These are phyloP conservation scores for Nyctibius bracteatus DNA, from an alignment of 2,113 vertebrate genomes.

Conservation along the genomic window DNA sequence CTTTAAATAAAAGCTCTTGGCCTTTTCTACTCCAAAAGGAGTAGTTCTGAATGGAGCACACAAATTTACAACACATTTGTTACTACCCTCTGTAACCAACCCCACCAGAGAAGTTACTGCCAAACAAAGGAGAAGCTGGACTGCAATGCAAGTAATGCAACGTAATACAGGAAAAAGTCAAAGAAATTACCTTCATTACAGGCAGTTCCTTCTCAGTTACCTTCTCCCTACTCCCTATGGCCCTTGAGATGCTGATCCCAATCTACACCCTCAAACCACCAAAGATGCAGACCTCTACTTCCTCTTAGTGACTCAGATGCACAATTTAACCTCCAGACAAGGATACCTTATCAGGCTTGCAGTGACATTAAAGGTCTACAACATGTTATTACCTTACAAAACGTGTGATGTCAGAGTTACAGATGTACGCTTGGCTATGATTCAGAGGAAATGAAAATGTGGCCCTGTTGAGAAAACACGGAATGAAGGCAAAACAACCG, in stretches of 20 bases:
- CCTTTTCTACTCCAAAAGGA: background rate
- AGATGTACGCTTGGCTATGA: background rate
- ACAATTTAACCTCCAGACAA: background rate
- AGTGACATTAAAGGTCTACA: background rate
- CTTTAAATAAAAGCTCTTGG: background rate
- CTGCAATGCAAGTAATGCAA: background rate
- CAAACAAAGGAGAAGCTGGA: background rate
- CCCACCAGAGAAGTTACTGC: background rate
- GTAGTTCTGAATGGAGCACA: background rate
- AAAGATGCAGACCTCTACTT: background rate
- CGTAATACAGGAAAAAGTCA: background rate
- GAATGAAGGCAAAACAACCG: background rate
- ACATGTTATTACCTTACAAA: background rate
- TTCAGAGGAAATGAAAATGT: background rate
- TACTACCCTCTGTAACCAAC: background rate
- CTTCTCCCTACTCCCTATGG: background rate
- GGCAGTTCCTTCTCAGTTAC: background rate
- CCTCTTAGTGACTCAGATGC: background rate
- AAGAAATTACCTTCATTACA: background rate
- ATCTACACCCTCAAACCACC: background rate
- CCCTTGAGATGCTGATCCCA: background rate
- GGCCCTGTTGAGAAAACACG: background rate
- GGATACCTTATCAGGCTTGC: background rate
- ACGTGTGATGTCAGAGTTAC: background rate
- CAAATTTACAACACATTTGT: background rate